A percentile compares a stretch with the other conserved stretches of the same genome.
Conservation (phyloP, 2,888 invertebrate species). For the Ecliptopera silaceata region DNA sequence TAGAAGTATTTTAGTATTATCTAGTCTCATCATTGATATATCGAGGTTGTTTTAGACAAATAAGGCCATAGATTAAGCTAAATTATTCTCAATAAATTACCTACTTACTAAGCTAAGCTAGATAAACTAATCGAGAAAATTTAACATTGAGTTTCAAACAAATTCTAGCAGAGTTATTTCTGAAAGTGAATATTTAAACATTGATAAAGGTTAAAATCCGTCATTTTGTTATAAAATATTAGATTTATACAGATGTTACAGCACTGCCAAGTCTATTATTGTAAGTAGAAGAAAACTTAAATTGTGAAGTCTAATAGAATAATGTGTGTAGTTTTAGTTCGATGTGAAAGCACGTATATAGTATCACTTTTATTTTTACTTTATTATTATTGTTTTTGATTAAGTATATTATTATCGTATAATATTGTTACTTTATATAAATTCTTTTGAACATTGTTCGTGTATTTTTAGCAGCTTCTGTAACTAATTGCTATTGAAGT, state of each 20-base stretch:
- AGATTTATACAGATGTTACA: conserved; percentile 62
- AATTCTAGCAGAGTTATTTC: conserved; percentile 15
- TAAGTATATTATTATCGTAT: neutral
- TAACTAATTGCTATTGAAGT: too few species aligned
- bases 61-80: conserved; percentile 20
- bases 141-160: conserved; percentile 14
- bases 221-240: conserved; percentile 44
- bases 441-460: too few species aligned
- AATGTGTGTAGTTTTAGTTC: conserved; percentile 37
- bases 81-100: conserved; percentile 14
- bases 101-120: conserved; percentile 15
- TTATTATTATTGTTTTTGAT: neutral
- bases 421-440: too few species aligned
- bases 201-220: conserved; percentile 33
- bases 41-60: conserved; percentile 33
- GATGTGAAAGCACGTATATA: conserved; percentile 22
- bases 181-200: too few species aligned
- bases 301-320: conserved; percentile 38
- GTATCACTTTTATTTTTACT: neutral
- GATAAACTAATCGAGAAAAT: conserved; percentile 24
- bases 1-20: neutral
- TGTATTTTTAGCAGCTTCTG: too few species aligned
- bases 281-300: conserved; percentile 51
- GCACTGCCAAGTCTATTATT: conserved; percentile 73
- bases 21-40: neutral